A percentile compares a stretch with the other conserved stretches of the same genome.
Conservation (phyloP, 2,113 vertebrate genomes). For the Microtus pennsylvanicus region DNA sequence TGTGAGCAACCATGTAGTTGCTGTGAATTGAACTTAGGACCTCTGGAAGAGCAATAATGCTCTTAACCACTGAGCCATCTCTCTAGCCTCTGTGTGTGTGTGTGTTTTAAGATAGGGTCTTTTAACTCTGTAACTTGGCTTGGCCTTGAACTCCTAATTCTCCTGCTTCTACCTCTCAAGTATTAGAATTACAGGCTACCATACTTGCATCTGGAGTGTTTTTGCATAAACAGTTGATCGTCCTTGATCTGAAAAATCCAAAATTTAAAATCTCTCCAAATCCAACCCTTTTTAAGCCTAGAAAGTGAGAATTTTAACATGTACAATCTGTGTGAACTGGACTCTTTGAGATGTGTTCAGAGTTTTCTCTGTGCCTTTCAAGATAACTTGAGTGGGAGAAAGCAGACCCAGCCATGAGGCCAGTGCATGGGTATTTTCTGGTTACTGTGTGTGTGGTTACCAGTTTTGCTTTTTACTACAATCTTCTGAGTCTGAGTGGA, state of each 20-base stretch:
- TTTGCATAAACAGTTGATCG: neutral
- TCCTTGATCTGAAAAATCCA: constrained; percentile 6
- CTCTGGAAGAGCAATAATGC: too few species aligned
- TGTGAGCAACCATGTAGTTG: too few species aligned
- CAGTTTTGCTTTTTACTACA: neutral
- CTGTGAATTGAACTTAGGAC: too few species aligned
- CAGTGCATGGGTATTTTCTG: neutral
- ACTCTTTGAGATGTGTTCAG: neutral
- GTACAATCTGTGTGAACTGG: neutral
- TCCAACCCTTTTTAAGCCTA: neutral
- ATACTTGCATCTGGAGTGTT: neutral
- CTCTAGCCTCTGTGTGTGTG: too few species aligned
- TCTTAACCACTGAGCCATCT: too few species aligned
- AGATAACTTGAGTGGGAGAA: neutral
- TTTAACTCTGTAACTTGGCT: neutral
- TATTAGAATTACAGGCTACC: neutral
- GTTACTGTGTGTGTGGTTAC: neutral
- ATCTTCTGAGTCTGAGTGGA: neutral
- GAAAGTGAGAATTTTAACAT: neutral
- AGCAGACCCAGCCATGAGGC: neutral
- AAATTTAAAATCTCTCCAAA: neutral
- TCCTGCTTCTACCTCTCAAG: neutral
- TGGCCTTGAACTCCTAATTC: neutral
- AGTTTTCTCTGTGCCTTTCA: neutral
- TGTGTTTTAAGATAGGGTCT: neutral